Percentiles rank a stretch among this genome's conserved stretches.
Evolutionary conservation across 2,888 invertebrate genomes (phyloP).

Genomic region (Athalia rosae): DNA sequence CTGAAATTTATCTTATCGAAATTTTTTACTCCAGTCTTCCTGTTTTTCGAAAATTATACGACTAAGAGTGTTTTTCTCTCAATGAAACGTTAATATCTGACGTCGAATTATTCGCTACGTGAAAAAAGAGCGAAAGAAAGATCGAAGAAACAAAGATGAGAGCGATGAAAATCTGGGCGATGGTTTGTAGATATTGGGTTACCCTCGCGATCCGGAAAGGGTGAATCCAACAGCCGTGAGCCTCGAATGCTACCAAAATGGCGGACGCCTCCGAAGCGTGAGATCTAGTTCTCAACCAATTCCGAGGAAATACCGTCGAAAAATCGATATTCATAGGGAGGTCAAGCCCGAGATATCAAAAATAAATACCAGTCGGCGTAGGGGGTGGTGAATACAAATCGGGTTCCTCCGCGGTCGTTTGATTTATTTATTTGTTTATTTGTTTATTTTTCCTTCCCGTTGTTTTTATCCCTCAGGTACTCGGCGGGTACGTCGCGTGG

Average conservation of each 20-base stretch:
- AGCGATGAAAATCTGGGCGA: background rate
- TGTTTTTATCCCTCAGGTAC: constrained; percentile 6
- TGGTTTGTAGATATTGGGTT: background rate
- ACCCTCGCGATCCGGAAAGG: background rate
- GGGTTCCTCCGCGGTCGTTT: constrained; percentile 18
- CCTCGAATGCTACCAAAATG: constrained; percentile 42
- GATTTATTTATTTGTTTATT: constrained; percentile 7
- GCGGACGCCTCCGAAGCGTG: constrained; percentile 40
- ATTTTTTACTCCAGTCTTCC: too few relatives aligned
- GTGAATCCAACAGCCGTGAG: constrained; percentile 21
- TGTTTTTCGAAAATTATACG: too few relatives aligned
- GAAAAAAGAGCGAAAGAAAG: background rate
- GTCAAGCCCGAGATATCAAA: constrained; percentile 35
- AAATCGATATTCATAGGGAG: constrained; percentile 41
- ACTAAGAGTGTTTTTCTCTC: too few relatives aligned
- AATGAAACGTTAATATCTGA: too few relatives aligned
- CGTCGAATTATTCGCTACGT: too few relatives aligned
- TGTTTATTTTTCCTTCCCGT: background rate
- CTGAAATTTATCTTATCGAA: too few relatives aligned
- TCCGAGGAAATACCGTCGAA: constrained; percentile 37
- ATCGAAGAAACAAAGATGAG: background rate
- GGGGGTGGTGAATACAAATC: constrained; percentile 5
- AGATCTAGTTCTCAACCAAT: constrained; percentile 44
- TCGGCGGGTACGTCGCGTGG: constrained; percentile 8
- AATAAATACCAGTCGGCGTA: constrained; percentile 1